Conservation (phyloP, 2,888 invertebrate genomes). For the Arrhopalites spinosus region DNA sequence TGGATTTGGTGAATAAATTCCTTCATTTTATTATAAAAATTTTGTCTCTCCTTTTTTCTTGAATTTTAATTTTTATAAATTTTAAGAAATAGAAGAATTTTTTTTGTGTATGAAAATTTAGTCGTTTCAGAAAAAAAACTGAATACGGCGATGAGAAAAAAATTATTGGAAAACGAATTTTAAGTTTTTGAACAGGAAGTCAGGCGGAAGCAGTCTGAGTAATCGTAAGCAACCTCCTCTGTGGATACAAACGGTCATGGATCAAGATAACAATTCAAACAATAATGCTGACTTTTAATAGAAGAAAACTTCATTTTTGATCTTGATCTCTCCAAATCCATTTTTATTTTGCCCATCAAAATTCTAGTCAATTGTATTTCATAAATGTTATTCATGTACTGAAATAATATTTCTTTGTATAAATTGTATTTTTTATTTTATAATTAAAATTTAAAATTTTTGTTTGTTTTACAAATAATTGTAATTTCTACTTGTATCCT, state of each 20-base stretch:
- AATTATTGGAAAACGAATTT: constrained; percentile 6
- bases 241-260: constrained; percentile 53
- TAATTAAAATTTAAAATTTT: too few relatives aligned
- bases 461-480: too few relatives aligned
- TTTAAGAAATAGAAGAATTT: too few relatives aligned
- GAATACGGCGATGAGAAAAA: too few relatives aligned
- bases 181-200: constrained; percentile 46
- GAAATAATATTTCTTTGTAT: too few relatives aligned
- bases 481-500: too few relatives aligned
- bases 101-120: too few relatives aligned
- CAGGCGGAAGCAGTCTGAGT: constrained; percentile 38
- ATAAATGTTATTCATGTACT: not conserved
- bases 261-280: constrained; percentile 45
- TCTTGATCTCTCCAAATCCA: not conserved
- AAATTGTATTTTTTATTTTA: too few relatives aligned
- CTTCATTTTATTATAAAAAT: too few relatives aligned
- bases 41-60: not conserved
- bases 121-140: too few relatives aligned
- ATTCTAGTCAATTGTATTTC: not conserved
- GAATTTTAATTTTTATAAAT: too few relatives aligned
- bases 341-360: not conserved
- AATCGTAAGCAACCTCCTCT: constrained; percentile 52
- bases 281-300: constrained; percentile 35
- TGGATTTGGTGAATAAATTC: too few relatives aligned
- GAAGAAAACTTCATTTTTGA: not conserved